phyloP scores from a whole-genome alignment of 2,888 invertebrate species.

The Macaria notata region DNA sequence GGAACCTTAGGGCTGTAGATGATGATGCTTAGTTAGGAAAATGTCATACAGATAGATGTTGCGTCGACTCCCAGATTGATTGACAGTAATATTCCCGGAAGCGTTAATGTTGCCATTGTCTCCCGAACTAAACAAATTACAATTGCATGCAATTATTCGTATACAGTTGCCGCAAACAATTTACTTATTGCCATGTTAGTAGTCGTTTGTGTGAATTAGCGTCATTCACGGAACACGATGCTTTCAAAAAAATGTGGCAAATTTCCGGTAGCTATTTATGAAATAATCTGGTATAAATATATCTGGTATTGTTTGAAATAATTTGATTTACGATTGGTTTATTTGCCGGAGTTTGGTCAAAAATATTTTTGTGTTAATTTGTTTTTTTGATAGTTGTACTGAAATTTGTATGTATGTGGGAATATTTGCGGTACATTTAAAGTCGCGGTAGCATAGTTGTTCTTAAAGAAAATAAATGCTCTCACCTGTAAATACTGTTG shows the following conservation, averaged over 20 bases:
- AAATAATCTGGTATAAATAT: slow-evolving; percentile 3
- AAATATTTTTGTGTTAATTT: too few species aligned
- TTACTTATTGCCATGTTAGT: slow-evolving; percentile 21
- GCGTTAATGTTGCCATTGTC: background rate
- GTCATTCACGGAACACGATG: slow-evolving; percentile 6
- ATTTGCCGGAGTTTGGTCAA: background rate
- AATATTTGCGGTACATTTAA: too few species aligned
- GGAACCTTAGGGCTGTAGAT: too few species aligned
- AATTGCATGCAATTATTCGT: slow-evolving; percentile 26
- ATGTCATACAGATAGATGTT: too few species aligned
- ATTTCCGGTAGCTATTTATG: slow-evolving; percentile 1
- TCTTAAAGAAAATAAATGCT: too few species aligned
- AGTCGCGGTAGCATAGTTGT: too few species aligned
- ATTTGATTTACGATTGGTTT: background rate
- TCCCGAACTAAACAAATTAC: slow-evolving; percentile 16
- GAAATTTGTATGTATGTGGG: too few species aligned
- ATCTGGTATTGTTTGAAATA: slow-evolving; percentile 3
- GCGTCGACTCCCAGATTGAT: too few species aligned
- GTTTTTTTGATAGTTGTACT: too few species aligned
- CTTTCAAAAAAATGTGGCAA: slow-evolving; percentile 3
- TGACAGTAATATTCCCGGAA: background rate
- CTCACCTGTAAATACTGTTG: too few species aligned
- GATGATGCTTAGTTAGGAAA: too few species aligned
- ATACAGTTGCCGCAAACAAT: slow-evolving; percentile 13
- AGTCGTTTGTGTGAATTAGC: slow-evolving; percentile 19